phyloP scores from a whole-genome alignment of 2,888 invertebrate species.

The Cephus spinipes region DNA sequence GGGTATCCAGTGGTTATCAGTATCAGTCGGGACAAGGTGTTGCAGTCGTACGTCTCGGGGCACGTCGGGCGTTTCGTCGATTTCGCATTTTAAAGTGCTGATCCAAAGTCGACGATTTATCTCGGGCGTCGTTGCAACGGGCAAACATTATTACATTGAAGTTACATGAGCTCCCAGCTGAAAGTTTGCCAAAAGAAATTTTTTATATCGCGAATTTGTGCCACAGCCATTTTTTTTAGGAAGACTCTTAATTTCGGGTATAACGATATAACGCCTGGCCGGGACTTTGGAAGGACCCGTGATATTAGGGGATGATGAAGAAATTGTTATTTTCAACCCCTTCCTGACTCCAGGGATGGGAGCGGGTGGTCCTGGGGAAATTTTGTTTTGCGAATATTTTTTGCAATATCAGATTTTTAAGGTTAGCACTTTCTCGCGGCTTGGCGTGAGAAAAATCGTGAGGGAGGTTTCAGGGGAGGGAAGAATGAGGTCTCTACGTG shows the following conservation, averaged over 20 bases:
- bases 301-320: neutral
- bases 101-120: slow-evolving; percentile 48
- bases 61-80: slow-evolving; percentile 29
- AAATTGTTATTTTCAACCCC: neutral
- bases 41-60: slow-evolving; percentile 29
- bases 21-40: slow-evolving; percentile 33
- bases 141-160: slow-evolving; percentile 37
- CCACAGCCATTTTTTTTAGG: neutral
- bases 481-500: neutral
- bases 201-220: neutral
- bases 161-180: neutral
- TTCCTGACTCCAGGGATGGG: neutral
- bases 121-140: slow-evolving; percentile 34
- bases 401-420: neutral
- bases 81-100: slow-evolving; percentile 43
- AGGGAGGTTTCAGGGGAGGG: neutral
- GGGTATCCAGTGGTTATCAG: slow-evolving; percentile 17
- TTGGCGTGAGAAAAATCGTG: neutral
- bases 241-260: neutral
- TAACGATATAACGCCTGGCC: neutral
- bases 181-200: neutral
- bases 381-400: neutral
- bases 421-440: neutral
- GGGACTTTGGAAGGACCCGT: too few relatives aligned
- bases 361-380: neutral